Evolutionary conservation across 53 echinoderm and acorn worm genomes (phyloP), one percentile per base, ranked within the genome.

Genomic region (Echinometra lucunter): DNA sequence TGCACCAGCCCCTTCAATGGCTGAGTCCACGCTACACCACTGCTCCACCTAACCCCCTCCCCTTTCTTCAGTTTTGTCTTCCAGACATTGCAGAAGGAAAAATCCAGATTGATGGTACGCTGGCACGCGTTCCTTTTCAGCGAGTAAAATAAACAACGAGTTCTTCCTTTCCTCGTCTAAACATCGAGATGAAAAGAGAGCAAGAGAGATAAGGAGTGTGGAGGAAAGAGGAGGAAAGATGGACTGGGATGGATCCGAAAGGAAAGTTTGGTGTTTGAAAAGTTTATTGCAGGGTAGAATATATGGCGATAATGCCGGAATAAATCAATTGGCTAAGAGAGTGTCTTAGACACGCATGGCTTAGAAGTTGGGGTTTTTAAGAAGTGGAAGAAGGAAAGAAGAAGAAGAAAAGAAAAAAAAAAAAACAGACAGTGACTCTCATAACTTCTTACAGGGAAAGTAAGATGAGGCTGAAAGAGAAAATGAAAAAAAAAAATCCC

Each of bases 81-180:
- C 49, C 49, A 88, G 88, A 56, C 88, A n/a, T 49, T 23, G 6
- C 30, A 17, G 15, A 88, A 56, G 88, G 55, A 34, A 13, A 70
- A 45, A 44, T 80, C 93, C 35, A 93, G 93, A 93, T 93, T 93
- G 93, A 93, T 93, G 93, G 35, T 80, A 19, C 27, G 19, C 53
- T 56, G 93, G 80, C 93, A 93, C 93, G 93, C 93, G 93, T 57
- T 37, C 32, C 53, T 70, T 45, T 92, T 70, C 72, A 30, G 42
- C 44, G 56, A 70, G 72, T 70, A 92, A 92, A 92, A 92, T 74
- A 92, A 92, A 92, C 92, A 92, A 42, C 44, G 44, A 67, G 25
- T 45, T 44, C 5, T 27, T 44, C 92, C 69, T 27, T n/a, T 44
- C 27, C 92, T 45, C 38, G 28, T 47, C 92, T 56, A 45, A 90